Evolutionary conservation across 2,797 vertebrate species (phyloP).

Genomic region (Oryzias dopingdopingensis): DNA sequence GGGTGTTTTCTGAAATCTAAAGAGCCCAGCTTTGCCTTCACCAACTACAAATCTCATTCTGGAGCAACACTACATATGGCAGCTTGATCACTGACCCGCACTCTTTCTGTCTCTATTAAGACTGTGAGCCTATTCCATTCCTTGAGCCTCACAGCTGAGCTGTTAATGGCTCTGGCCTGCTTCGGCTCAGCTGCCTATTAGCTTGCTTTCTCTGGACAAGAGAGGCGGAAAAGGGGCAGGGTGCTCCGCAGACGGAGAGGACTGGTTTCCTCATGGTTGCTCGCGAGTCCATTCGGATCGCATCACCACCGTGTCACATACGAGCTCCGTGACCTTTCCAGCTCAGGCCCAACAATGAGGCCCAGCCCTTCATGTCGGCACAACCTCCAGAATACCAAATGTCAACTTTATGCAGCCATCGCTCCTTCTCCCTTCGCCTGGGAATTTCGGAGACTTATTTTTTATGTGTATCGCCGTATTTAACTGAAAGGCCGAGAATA

Average conservation of each 20-base stretch:
- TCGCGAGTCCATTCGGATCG: conserved; percentile 62
- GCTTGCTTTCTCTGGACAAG: conserved; percentile 56
- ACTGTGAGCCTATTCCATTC: conserved; percentile 44
- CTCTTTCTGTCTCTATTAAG: conserved; percentile 67
- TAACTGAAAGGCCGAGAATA: conserved; percentile 41
- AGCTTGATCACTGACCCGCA: conserved; percentile 67
- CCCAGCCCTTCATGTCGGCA: conserved; percentile 45
- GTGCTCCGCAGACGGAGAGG: conserved; percentile 48
- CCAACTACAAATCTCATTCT: conserved; percentile 53
- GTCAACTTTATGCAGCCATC: conserved; percentile 21
- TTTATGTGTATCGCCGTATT: conserved; percentile 17
- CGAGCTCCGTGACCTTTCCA: conserved; percentile 67
- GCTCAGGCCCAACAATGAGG: conserved; percentile 54
- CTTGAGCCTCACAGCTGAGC: conserved; percentile 52
- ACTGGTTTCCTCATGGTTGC: conserved; percentile 57
- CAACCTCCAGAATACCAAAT: conserved; percentile 39
- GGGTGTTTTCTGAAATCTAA: conserved; percentile 1
- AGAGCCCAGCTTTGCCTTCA: conserved; percentile 31
- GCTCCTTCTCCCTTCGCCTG: conserved; percentile 9
- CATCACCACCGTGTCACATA: conserved; percentile 65
- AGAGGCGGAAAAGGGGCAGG: conserved; percentile 42
- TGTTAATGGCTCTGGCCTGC: conserved; percentile 60
- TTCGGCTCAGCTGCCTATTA: conserved; percentile 64
- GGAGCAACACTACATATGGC: conserved; percentile 29
- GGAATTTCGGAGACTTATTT: conserved; percentile 14